These are phyloP conservation scores for Exocentrus adspersus DNA, from an alignment of 2,888 invertebrate genomes.

Conservation along the genomic window DNA sequence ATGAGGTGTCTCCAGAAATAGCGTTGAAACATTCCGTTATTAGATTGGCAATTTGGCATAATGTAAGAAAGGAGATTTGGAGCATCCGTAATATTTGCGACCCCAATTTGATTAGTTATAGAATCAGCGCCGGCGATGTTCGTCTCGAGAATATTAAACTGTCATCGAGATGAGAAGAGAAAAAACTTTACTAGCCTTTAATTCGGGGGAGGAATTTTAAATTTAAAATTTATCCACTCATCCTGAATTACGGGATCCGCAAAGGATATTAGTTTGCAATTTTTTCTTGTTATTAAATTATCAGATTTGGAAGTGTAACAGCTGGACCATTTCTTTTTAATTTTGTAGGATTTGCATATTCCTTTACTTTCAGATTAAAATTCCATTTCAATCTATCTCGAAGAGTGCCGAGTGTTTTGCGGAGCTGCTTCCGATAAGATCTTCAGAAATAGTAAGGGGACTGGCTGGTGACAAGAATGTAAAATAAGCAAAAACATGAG, in stretches of 20 bases:
- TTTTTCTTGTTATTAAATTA: slow-evolving; percentile 50
- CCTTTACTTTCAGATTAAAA: slow-evolving; percentile 46
- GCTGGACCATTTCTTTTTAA: slow-evolving; percentile 43
- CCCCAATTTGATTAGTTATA: slow-evolving; percentile 58
- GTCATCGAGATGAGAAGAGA: slow-evolving; percentile 30
- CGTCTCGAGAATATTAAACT: slow-evolving; percentile 53
- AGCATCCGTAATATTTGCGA: slow-evolving; percentile 50
- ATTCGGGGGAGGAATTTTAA: slow-evolving; percentile 44
- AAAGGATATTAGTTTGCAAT: slow-evolving; percentile 45
- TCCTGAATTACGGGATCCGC: slow-evolving; percentile 19
- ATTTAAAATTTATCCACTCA: slow-evolving; percentile 40
- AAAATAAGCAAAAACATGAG: not conserved
- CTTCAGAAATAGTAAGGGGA: not conserved
- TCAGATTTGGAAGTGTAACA: slow-evolving; percentile 46
- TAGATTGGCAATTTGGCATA: slow-evolving; percentile 59
- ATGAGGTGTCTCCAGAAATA: slow-evolving; percentile 58
- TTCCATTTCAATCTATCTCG: slow-evolving; percentile 33
- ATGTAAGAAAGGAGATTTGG: slow-evolving; percentile 49
- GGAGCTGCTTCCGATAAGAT: not conserved
- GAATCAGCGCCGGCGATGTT: slow-evolving; percentile 52
- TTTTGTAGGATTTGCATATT: slow-evolving; percentile 47
- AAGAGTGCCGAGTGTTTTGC: not conserved
- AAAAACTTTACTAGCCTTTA: slow-evolving; percentile 52
- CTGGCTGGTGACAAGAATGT: not conserved
- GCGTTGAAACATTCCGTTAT: slow-evolving; percentile 58